Conservation (phyloP, 1,140 invertebrate species). For the Leptonema lineaticorne region DNA sequence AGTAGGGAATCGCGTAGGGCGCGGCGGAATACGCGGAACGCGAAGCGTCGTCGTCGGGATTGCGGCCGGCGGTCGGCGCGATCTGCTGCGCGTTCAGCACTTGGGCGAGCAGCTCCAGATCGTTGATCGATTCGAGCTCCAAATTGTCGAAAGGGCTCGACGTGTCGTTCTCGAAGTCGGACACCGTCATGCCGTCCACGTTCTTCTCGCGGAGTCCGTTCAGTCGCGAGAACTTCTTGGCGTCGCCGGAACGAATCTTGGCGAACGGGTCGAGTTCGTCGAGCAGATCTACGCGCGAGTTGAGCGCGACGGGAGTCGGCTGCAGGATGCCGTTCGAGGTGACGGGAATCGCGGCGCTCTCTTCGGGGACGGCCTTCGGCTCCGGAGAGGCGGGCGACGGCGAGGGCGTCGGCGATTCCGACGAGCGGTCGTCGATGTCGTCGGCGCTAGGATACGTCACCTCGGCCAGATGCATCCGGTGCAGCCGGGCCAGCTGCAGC, state of each 20-base stretch:
- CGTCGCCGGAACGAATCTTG: slow-evolving; percentile 46
- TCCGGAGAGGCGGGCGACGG: slow-evolving; percentile 10
- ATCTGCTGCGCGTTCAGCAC: slow-evolving; percentile 54
- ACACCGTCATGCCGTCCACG: slow-evolving; percentile 62
- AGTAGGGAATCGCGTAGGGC: slow-evolving; percentile 11
- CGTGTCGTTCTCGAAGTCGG: slow-evolving; percentile 85
- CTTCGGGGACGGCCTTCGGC: not conserved
- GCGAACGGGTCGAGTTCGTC: slow-evolving; percentile 54
- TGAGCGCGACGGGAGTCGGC: slow-evolving; percentile 36
- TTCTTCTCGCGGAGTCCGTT: slow-evolving; percentile 35
- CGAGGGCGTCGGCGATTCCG: slow-evolving; percentile 50
- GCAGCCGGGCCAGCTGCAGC: slow-evolving; percentile 55
- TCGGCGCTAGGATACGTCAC: slow-evolving; percentile 59
- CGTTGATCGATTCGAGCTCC: slow-evolving; percentile 87
- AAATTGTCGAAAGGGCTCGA: slow-evolving; percentile 90
- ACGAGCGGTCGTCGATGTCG: slow-evolving; percentile 54
- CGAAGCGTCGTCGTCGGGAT: slow-evolving; percentile 8
- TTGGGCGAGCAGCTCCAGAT: slow-evolving; percentile 82
- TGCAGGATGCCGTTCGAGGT: slow-evolving; percentile 48
- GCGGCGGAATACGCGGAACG: slow-evolving; percentile 19
- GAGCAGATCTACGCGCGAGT: slow-evolving; percentile 47
- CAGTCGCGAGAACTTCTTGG: slow-evolving; percentile 30
- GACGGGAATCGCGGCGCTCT: not conserved
- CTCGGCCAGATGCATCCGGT: slow-evolving; percentile 58
- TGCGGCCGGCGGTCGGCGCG: not conserved